Percentiles rank a stretch among this genome's conserved stretches.
Conservation (phyloP, 2,113 vertebrate genomes). For the Pitta sordida region DNA sequence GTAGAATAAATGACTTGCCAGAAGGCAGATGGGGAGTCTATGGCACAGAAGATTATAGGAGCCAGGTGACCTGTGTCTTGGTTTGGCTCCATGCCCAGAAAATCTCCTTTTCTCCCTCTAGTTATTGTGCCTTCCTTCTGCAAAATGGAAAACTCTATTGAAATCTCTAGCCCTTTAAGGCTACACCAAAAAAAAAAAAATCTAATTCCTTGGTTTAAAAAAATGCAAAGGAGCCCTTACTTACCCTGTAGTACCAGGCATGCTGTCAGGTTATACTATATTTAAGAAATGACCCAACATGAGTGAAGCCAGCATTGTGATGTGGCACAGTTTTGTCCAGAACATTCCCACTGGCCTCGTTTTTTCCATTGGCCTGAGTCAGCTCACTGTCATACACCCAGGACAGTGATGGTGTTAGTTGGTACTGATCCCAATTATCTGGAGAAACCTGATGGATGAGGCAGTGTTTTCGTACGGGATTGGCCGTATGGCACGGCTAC, state of each 20-base stretch:
- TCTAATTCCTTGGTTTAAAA: background rate
- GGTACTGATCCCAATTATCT: background rate
- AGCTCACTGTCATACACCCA: background rate
- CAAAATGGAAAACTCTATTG: conserved; percentile 3
- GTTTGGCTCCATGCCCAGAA: conserved; percentile 49
- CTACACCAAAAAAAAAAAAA: background rate
- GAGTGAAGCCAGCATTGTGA: conserved; percentile 27
- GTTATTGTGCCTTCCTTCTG: background rate
- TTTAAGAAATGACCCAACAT: conserved; percentile 30
- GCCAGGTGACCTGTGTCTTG: conserved; percentile 40
- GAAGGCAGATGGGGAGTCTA: conserved; percentile 47
- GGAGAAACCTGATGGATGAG: background rate
- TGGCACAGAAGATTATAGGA: conserved; percentile 56
- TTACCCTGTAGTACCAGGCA: background rate
- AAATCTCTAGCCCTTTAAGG: background rate
- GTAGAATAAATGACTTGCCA: conserved; percentile 55
- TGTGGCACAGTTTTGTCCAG: background rate
- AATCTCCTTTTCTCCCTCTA: conserved; percentile 5
- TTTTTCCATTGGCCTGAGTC: conserved; percentile 28
- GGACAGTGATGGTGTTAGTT: background rate
- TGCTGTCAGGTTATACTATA: background rate
- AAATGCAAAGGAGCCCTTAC: background rate
- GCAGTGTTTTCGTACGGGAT: background rate
- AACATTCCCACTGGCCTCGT: background rate
- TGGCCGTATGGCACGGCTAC: background rate